A percentile compares a stretch with the other conserved stretches of the same genome.
These are phyloP conservation scores for Thaumatotibia leucotreta DNA, from an alignment of 1,140 invertebrate species.

Conservation along the genomic window DNA sequence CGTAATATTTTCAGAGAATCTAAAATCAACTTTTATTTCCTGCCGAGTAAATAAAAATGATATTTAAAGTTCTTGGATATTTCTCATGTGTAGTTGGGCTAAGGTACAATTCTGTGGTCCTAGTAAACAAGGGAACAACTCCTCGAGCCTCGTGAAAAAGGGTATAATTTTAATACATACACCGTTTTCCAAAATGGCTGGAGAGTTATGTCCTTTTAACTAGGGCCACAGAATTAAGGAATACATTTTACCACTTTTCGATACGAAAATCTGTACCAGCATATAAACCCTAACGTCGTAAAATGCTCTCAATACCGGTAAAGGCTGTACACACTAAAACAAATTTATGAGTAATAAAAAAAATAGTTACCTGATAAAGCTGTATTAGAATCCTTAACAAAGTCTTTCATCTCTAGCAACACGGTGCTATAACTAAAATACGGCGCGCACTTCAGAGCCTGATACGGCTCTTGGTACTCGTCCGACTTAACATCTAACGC, in stretches of 20 bases:
- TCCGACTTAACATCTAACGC: slow-evolving; percentile 80
- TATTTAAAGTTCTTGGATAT: too few species aligned
- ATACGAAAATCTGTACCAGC: neutral
- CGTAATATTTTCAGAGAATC: too few species aligned
- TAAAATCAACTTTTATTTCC: too few species aligned
- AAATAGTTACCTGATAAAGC: slow-evolving; percentile 67
- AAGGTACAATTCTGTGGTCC: too few species aligned
- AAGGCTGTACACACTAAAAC: neutral
- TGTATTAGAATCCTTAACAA: slow-evolving; percentile 78
- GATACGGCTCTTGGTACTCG: slow-evolving; percentile 89
- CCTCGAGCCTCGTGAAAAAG: too few species aligned
- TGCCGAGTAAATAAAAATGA: too few species aligned
- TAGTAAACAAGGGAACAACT: too few species aligned
- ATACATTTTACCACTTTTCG: neutral
- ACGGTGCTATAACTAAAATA: slow-evolving; percentile 89
- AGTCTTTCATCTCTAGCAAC: slow-evolving; percentile 86
- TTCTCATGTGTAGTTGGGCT: too few species aligned
- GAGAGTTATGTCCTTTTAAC: too few species aligned
- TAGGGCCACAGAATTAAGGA: neutral
- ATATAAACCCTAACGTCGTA: neutral
- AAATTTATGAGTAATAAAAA: neutral
- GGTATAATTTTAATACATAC: too few species aligned
- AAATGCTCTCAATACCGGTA: neutral
- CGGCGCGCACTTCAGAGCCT: slow-evolving; percentile 84
- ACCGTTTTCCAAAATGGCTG: too few species aligned